Percentiles rank a stretch among this genome's conserved stretches.
phyloP scores from a whole-genome alignment of 1,140 invertebrate genomes.

The Marisa cornuarietis region DNA sequence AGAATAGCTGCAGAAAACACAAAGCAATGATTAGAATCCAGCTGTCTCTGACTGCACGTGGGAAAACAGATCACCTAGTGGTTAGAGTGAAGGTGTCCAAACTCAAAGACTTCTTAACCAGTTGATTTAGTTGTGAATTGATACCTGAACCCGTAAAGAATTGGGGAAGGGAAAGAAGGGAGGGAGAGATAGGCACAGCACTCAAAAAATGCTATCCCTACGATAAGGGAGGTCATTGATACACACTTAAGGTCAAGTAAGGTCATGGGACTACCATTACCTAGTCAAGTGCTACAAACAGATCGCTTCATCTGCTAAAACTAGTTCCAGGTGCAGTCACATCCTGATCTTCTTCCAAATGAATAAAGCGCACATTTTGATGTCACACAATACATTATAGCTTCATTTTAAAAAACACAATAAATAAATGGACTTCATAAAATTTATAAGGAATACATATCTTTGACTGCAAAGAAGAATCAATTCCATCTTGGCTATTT shows the following conservation, averaged over 20 bases:
- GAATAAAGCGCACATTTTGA: slow-evolving; percentile 81
- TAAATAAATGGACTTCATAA: too few species aligned
- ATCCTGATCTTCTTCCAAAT: slow-evolving; percentile 70
- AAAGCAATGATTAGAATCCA: neutral
- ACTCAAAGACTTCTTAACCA: neutral
- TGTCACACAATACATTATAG: too few species aligned
- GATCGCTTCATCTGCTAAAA: neutral
- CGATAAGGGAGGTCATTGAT: too few species aligned
- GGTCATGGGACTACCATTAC: too few species aligned
- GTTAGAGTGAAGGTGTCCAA: neutral
- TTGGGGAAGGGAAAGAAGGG: too few species aligned
- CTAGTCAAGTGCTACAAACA: neutral
- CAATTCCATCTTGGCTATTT: too few species aligned
- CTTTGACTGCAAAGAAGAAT: slow-evolving; percentile 62
- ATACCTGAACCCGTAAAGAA: neutral
- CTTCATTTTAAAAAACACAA: too few species aligned
- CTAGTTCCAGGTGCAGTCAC: neutral
- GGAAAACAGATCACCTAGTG: neutral
- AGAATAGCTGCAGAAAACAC: slow-evolving; percentile 56
- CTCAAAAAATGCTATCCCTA: too few species aligned
- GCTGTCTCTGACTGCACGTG: neutral
- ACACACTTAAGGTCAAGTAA: too few species aligned
- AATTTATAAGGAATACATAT: too few species aligned
- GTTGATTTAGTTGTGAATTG: neutral
- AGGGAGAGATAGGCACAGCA: too few species aligned